Percentiles rank a stretch among this genome's conserved stretches.
Conservation (phyloP, 2,113 vertebrate species). For the Centropus bengalensis region DNA sequence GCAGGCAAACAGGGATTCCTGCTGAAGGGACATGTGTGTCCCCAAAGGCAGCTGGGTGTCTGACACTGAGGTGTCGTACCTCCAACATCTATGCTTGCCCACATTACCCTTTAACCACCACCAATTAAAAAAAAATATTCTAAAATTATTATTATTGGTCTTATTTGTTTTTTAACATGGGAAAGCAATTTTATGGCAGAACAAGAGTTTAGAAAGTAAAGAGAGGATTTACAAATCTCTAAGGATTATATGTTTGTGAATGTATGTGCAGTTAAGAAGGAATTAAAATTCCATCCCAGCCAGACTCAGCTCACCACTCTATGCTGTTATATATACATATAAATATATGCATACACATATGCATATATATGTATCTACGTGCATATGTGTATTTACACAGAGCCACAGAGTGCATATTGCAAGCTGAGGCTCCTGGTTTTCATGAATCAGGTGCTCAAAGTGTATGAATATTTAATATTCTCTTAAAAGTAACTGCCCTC, state of each 20-base stretch:
- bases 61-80: fast-evolving
- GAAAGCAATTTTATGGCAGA: neutral
- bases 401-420: neutral
- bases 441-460: neutral
- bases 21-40: neutral
- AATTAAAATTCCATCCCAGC: neutral
- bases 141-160: neutral
- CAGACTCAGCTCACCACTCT: neutral
- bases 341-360: no score
- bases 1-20: neutral
- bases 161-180: neutral
- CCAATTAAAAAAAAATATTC: neutral
- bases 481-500: neutral
- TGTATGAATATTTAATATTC: neutral
- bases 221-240: neutral
- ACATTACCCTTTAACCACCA: neutral
- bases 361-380: neutral
- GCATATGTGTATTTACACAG: no score
- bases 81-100: fast-evolving
- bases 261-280: neutral
- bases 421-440: neutral
- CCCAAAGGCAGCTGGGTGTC: neutral
- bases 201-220: neutral
- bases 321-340: no score
- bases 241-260: neutral